Conservation (phyloP, 2,888 invertebrate genomes). For the Oligia latruncula region DNA sequence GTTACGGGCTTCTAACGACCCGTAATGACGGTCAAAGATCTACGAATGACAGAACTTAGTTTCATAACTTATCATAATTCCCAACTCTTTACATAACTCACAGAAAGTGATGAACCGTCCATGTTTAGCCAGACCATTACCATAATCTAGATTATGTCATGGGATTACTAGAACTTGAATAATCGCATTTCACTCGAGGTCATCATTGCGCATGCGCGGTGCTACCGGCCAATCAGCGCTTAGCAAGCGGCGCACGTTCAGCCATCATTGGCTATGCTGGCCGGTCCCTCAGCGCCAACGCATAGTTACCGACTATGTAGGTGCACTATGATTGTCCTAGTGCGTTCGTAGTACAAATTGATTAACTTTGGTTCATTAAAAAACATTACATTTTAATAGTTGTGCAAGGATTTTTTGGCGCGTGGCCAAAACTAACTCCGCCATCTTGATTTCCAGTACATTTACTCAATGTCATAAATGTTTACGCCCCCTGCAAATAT, state of each 20-base stretch:
- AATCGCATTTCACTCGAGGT: constrained; percentile 83
- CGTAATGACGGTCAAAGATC: neutral
- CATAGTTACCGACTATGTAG: constrained; percentile 85
- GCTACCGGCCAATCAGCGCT: constrained; percentile 70
- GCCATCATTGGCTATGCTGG: constrained; percentile 83
- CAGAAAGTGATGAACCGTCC: constrained; percentile 7
- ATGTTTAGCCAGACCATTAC: constrained; percentile 56
- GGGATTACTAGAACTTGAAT: constrained; percentile 87
- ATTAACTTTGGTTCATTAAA: constrained; percentile 10
- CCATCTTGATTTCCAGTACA: neutral
- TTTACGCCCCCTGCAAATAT: too few species aligned
- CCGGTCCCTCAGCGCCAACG: constrained; percentile 77
- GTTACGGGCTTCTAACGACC: neutral
- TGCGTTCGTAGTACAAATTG: constrained; percentile 41
- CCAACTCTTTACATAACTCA: neutral
- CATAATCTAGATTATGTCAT: constrained; percentile 87
- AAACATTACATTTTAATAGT: neutral
- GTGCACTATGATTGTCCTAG: constrained; percentile 79
- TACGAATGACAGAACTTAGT: neutral
- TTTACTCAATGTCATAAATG: neutral
- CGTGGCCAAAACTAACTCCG: neutral
- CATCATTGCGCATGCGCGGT: constrained; percentile 65
- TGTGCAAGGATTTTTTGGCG: neutral
- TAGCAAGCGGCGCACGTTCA: constrained; percentile 78
- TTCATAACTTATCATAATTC: neutral